Evolutionary conservation across 2,888 invertebrate genomes (phyloP), one percentile per base, ranked within the genome.

Genomic region (Pammene aurita): DNA sequence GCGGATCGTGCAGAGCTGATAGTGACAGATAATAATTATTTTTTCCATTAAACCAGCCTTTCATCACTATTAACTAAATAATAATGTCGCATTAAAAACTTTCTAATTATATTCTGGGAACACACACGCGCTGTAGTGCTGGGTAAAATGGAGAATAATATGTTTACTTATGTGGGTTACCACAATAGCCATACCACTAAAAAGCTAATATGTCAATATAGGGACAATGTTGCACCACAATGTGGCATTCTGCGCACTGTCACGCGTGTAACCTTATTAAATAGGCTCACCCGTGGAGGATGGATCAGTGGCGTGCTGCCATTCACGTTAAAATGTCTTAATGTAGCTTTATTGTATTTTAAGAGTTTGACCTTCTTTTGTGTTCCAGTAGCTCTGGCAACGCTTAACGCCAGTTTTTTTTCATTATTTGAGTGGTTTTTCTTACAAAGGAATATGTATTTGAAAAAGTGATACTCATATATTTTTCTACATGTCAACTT

Each of bases 211-310:
- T 86, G 87, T 88, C 90, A 88, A 87, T 87, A 77, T 55, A 83
- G 79, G 81, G 84, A 79, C 80, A 78, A 77, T 83, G 81, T 90
- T 89, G 86, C 78, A 77, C 84, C 90, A 92, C 90, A 90, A 90
- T 87, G 71, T 72, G 70, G 74, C 74, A 80, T 87, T 84, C 76
- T 82, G 73, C 68, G 78, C 80, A 83, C 80, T 83, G 85, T 86
- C 87, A 88, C 80, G 87, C 87, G 87, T 87, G 80, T 89, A 89
- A 91, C 81, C 80, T 82, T 86, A 89, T 91, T 89, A 90, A 84
- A 84, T 79, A 78, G 77, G 77, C 83, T 75, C 79, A 77, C 82
- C 87, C 86, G 83, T 88, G 82, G 83, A 88, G 80, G 90, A 90
- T 88, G 83, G 90, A 90, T 92, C 82, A 84, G 79, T 67, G 72